phyloP scores from a whole-genome alignment of 2,113 vertebrate species.

The Cynocephalus volans region DNA sequence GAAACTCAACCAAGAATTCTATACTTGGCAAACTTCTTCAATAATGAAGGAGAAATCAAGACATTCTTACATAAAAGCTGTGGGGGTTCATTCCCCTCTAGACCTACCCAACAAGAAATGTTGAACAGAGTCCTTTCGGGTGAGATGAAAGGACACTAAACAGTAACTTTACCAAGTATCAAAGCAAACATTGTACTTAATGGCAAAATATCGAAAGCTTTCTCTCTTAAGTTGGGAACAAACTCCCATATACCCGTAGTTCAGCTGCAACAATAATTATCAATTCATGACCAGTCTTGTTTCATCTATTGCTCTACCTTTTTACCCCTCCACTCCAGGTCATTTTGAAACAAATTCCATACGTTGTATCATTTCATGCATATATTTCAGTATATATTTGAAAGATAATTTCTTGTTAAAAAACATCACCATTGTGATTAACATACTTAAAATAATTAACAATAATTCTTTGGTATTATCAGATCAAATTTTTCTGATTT shows the following conservation, averaged over 20 bases:
- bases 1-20: not conserved
- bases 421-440: not conserved
- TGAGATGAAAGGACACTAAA: not conserved
- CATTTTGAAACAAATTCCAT: slow-evolving; percentile 48
- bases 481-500: slow-evolving; percentile 1
- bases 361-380: not conserved
- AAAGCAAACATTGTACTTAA: slow-evolving; percentile 28
- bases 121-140: not conserved
- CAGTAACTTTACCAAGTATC: not conserved
- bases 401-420: not conserved
- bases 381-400: slow-evolving; percentile 41
- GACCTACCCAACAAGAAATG: not conserved
- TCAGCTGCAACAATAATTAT: not conserved
- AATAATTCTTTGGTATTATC: not conserved
- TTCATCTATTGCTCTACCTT: not conserved
- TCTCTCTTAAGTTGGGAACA: not conserved
- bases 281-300: not conserved
- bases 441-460: slow-evolving; percentile 14
- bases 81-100: not conserved
- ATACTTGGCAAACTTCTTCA: not conserved
- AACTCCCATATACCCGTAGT: not conserved
- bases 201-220: not conserved
- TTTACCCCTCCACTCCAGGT: not conserved
- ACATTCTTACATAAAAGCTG: not conserved
- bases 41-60: not conserved